Evolutionary conservation across 1,140 invertebrate species (phyloP).

Genomic region (Drosophila bocki): DNA sequence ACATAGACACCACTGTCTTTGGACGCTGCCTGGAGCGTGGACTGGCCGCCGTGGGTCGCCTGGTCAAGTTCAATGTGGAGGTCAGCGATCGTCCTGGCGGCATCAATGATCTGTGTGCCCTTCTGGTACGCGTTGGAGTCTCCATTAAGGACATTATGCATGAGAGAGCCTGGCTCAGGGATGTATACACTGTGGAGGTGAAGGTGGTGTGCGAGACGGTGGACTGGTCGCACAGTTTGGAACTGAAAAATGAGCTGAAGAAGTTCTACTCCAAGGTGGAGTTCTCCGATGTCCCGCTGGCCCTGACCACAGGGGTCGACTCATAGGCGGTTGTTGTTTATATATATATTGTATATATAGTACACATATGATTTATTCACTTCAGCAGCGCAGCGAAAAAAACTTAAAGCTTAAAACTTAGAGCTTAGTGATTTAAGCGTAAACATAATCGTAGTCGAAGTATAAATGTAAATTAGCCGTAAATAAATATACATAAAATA

Average conservation of each 20-base stretch:
- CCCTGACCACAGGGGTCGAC: slow-evolving; percentile 81
- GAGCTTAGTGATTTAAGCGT: slow-evolving; percentile 49
- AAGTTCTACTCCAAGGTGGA: slow-evolving; percentile 87
- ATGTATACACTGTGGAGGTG: slow-evolving; percentile 94
- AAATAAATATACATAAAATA: slow-evolving; percentile 74
- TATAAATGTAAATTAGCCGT: slow-evolving; percentile 69
- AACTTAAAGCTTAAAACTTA: slow-evolving; percentile 61
- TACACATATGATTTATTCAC: slow-evolving; percentile 59
- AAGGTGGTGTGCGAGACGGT: slow-evolving; percentile 94
- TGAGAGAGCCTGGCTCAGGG: slow-evolving; percentile 96
- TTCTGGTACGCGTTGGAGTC: slow-evolving; percentile 91
- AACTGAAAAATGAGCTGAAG: slow-evolving; percentile 88
- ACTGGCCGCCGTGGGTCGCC: slow-evolving; percentile 93
- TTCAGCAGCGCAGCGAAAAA: slow-evolving; percentile 45
- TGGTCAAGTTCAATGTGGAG: slow-evolving; percentile 94
- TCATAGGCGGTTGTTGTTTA: neutral
- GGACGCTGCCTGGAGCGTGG: slow-evolving; percentile 95
- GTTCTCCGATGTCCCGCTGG: slow-evolving; percentile 79
- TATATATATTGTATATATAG: slow-evolving; percentile 16
- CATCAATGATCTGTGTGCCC: slow-evolving; percentile 93
- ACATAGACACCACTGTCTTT: slow-evolving; percentile 96
- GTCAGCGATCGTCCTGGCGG: slow-evolving; percentile 95
- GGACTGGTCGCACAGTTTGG: slow-evolving; percentile 90
- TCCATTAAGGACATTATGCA: slow-evolving; percentile 98
- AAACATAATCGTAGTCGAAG: slow-evolving; percentile 52